These are phyloP conservation scores for Chlamydotis undulata DNA, from an alignment of 2,113 vertebrate species.

Conservation along the genomic window DNA sequence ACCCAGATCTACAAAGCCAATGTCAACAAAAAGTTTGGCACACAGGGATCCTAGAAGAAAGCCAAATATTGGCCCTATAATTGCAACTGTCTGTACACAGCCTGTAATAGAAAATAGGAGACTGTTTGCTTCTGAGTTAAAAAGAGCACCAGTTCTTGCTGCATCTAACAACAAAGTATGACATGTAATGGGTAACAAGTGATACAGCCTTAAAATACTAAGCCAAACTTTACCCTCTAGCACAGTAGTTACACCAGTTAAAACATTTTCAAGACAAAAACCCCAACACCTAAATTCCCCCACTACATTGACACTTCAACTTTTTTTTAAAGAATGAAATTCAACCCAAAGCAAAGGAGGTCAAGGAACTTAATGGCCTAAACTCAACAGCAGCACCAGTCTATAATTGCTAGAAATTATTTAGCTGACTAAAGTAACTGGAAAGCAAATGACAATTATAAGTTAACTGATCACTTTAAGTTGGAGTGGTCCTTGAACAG, in stretches of 20 bases:
- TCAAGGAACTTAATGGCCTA: not conserved
- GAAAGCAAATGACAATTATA: not conserved
- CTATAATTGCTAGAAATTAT: not conserved
- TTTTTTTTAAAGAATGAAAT: not conserved
- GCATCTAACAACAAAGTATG: not conserved
- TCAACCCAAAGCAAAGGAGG: not conserved
- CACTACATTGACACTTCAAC: accelerated
- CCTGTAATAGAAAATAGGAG: constrained; percentile 72
- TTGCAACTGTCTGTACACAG: constrained; percentile 88
- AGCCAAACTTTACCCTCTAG: not conserved
- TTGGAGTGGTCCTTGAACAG: not conserved
- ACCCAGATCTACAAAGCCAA: constrained; percentile 91
- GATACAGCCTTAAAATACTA: not conserved
- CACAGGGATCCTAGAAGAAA: constrained; percentile 92
- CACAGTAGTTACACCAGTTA: not conserved
- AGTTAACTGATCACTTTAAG: not conserved
- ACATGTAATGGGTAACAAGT: not conserved
- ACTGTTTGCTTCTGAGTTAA: not conserved
- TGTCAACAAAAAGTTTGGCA: constrained; percentile 91
- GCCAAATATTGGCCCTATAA: constrained; percentile 92
- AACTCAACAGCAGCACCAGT: not conserved
- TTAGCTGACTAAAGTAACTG: not conserved
- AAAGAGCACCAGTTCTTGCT: not conserved
- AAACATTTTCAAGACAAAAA: not conserved
- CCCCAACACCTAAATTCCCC: not conserved